Base-by-base conservation (phyloP, 2,113 vertebrate species). In the Arothron firmamentum region DNA sequence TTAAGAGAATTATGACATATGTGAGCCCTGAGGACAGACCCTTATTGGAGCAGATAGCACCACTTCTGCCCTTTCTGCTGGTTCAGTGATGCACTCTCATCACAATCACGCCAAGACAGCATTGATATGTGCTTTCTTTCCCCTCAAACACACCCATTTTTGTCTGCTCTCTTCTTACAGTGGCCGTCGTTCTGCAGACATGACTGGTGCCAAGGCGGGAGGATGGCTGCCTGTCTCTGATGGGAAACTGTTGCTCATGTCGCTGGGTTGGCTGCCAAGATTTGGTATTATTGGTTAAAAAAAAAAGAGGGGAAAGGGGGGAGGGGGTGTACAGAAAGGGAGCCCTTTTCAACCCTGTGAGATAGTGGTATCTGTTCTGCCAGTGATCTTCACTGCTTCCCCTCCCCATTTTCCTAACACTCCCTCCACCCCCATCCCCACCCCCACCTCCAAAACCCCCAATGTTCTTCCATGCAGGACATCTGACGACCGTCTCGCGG, bases 171-270 rank as follows among this genome's bases (percentile, higher is more conserved):
- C 62, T 49, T 80, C 82, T 88, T 87, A 89, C 89, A 87, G 85
- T 79, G 80, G 52, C 53, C 72, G 72, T 68, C 82, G 85, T 86
- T 90, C 86, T 88, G 78, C 76, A 86, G 83, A 77, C 83, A 16
- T 65, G 16, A 45, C 80, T 34, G 81, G 82, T 91, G 89, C 87
- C 89, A 90, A 87, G 84, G 75, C 70, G 66, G 75, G 79, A 80
- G 85, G 83, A 87, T 83, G 79, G 77, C 86, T 81, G 81, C 81
- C 65, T 82, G 75, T 80, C 78, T 76, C 84, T 82, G 85, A 89
- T 90, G 89, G 90, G 86, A 91, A 91, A 88, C 88, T 89, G 87
- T 90, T 90, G 82, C 88, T 90, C 83, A 77, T 84, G 70, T 38
- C 70, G 77, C 72, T 69, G 86, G 74, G 82, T 89, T 67, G 73